phyloP scores from a whole-genome alignment of 2,797 vertebrate species.

The Anguilla megastoma region DNA sequence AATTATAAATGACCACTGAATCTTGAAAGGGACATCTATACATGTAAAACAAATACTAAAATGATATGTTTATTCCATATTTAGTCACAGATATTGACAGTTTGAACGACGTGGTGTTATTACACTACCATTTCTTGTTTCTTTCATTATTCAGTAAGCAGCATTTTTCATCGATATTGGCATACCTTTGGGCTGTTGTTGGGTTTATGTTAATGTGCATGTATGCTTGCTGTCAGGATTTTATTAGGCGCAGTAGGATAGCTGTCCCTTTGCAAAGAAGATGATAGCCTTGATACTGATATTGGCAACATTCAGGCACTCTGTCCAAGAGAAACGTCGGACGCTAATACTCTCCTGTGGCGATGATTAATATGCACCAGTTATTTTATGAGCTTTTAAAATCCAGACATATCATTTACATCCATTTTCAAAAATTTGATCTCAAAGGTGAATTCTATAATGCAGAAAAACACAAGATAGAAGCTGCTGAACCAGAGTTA shows the following conservation, averaged over 20 bases:
- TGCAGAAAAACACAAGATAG: background rate
- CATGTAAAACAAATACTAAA: too few relatives aligned
- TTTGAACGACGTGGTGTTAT: too few relatives aligned
- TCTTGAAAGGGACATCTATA: too few relatives aligned
- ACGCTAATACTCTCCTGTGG: background rate
- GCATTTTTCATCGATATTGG: too few relatives aligned
- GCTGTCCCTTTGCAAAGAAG: slow-evolving; percentile 8
- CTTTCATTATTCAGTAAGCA: too few relatives aligned
- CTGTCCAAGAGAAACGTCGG: background rate
- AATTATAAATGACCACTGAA: too few relatives aligned
- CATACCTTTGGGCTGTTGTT: too few relatives aligned
- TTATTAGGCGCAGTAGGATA: slow-evolving; percentile 12
- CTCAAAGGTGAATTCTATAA: background rate
- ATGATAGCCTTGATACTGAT: background rate
- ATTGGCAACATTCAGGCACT: background rate
- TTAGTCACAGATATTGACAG: too few relatives aligned
- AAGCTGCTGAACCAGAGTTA: background rate
- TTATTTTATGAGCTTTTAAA: background rate
- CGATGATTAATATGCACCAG: slow-evolving; percentile 1
- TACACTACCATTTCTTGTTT: too few relatives aligned
- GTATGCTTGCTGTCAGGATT: background rate
- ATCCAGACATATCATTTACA: background rate
- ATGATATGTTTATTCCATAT: too few relatives aligned
- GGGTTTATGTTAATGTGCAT: background rate
- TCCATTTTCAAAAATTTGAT: background rate